Base-by-base conservation (phyloP, 2,113 vertebrate species). In the Limanda limanda region DNA sequence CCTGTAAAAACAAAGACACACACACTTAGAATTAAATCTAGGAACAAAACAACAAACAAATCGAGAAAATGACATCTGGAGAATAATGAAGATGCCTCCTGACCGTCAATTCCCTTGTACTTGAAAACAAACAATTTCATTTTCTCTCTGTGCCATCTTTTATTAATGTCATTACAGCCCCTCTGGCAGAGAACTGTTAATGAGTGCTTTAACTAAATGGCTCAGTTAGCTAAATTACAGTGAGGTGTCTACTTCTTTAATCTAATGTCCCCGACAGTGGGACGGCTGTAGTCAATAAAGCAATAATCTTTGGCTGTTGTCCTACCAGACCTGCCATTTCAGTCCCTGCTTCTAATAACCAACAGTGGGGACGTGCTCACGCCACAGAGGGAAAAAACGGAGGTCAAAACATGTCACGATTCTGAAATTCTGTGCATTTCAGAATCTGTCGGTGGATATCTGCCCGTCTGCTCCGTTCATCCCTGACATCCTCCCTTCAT, bases 51-150 rank as follows among this genome's bases (percentile, higher is more conserved):
- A 59, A 82, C 74, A 74, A 79, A 80, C 55, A 71, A 77, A 37
- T 76, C 2, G 2, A n/a, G 18, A 59, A 64, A 68, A 40, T 40
- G 35, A 60, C 9, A 15, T 20, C 40, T 42, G 40, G 12, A 42
- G 11, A 42, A 42, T 9, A 42, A 3, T 42, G 11, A 42, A 11
- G 40, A 42, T 12, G 40, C 40, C 40, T 13, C 40, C 40, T 13
- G 40, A 42, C 40, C 40, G 25, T 54, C 8, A 24, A 24, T 31
- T 15, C 4, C 35, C 61, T 55, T 48, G 52, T 56, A 58, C 65
- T 76, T 31, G 59, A 82, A 90, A 91, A 88, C 68, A 82, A 90
- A 89, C 75, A 84, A 74, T 79, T 88, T 84, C 65, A 87, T 87
- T 86, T 83, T 76, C 78, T 82, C 51, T 60, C 71, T 48, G 58